Evolutionary conservation across 2,113 vertebrate species (phyloP).

Genomic region (Dunckerocampus dactyliophorus): DNA sequence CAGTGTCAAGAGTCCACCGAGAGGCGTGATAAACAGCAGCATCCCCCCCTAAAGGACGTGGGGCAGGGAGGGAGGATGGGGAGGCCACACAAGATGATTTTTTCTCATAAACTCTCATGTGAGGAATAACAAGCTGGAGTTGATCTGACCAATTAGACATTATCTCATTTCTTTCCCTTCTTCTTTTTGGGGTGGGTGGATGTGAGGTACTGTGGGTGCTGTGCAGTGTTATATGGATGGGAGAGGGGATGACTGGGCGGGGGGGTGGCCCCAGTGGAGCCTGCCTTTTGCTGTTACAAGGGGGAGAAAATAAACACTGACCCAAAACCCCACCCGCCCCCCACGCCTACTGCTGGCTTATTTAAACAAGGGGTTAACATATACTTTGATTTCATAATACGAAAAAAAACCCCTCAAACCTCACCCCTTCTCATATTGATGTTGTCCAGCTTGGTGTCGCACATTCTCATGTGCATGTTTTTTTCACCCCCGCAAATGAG

Average conservation of each 20-base stretch:
- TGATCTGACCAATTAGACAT: conserved; percentile 58
- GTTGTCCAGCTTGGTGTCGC: conserved; percentile 22
- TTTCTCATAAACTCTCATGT: conserved; percentile 71
- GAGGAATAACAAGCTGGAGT: conserved; percentile 69
- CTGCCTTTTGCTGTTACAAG: conserved; percentile 51
- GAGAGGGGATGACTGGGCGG: conserved; percentile 18
- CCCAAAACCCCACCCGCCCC: background rate
- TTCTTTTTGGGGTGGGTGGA: background rate
- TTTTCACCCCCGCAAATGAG: conserved; percentile 34
- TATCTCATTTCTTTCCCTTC: conserved; percentile 41
- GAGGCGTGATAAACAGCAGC: conserved; percentile 57
- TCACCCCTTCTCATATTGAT: background rate
- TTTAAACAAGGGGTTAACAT: conserved; percentile 67
- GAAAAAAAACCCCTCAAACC: conserved; percentile 39
- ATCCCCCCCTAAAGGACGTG: conserved; percentile 13
- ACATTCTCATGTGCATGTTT: conserved; percentile 38
- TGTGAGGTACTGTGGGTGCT: conserved; percentile 34
- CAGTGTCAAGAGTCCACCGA: conserved; percentile 43
- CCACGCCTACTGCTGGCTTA: conserved; percentile 35
- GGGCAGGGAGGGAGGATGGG: conserved; percentile 23
- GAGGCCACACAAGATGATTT: conserved; percentile 75
- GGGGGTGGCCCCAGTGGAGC: conserved; percentile 45
- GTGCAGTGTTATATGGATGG: conserved; percentile 42
- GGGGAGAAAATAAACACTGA: conserved; percentile 71
- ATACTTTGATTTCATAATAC: conserved; percentile 61